Evolutionary conservation across 2,113 vertebrate species (phyloP).

Genomic region (Motacilla alba): DNA sequence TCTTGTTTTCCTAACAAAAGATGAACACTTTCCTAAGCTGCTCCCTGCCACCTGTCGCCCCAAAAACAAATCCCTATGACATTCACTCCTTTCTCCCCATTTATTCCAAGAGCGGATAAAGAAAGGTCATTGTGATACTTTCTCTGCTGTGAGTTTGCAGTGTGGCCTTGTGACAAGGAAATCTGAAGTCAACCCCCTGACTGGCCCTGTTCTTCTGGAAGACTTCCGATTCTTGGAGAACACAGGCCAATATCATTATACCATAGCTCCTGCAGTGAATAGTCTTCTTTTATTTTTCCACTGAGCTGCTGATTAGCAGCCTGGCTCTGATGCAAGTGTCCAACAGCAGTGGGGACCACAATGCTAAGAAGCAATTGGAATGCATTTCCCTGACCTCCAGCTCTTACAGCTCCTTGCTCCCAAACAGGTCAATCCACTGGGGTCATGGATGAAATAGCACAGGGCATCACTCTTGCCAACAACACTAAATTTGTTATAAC

Average conservation of each 20-base stretch:
- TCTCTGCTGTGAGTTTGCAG: neutral
- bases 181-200: neutral
- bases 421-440: neutral
- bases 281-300: neutral
- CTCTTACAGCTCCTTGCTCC: neutral
- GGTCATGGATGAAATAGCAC: neutral
- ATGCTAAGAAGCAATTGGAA: neutral
- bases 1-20: neutral
- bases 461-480: neutral
- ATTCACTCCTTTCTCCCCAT: neutral
- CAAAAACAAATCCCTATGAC: neutral
- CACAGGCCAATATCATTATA: neutral
- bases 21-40: neutral
- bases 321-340: neutral
- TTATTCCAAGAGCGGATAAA: neutral
- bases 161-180: neutral
- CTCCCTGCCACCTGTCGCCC: neutral
- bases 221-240: neutral
- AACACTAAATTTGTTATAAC: neutral
- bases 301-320: neutral
- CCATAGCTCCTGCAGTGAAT: neutral
- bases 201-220: neutral
- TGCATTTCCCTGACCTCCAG: neutral
- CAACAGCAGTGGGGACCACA: neutral
- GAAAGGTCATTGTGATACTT: neutral